Conservation (phyloP, 2,113 vertebrate genomes). For the Phalacrocorax brasilianus region DNA sequence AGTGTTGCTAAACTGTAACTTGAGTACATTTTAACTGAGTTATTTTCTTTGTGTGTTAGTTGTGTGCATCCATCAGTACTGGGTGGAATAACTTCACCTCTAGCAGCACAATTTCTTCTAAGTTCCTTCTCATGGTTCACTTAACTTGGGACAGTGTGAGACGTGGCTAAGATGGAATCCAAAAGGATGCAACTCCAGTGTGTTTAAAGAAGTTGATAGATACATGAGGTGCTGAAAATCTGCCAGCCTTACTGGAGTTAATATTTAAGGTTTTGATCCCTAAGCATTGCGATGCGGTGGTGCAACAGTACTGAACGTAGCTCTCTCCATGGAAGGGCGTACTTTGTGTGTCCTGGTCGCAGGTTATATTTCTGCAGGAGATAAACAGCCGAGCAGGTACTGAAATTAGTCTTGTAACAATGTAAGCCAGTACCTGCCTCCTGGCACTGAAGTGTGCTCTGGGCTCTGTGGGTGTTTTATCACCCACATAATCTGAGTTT, state of each 20-base stretch:
- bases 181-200: rapidly evolving
- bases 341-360: background rate
- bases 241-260: background rate
- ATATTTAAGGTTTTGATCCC: background rate
- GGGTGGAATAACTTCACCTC: background rate
- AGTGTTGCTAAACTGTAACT: background rate
- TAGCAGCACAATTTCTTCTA: background rate
- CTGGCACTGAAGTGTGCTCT: background rate
- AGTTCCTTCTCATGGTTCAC: background rate
- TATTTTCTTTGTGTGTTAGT: background rate
- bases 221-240: background rate
- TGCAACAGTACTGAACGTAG: background rate
- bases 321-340: background rate
- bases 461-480: background rate
- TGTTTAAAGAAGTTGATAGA: background rate
- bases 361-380: background rate
- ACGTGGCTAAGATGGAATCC: background rate
- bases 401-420: background rate
- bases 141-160: background rate
- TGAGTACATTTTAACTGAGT: background rate
- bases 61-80: background rate
- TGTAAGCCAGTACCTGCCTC: background rate
- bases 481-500: background rate
- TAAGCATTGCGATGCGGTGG: rapidly evolving
- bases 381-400: background rate